Percentiles rank a stretch among this genome's conserved stretches.
phyloP scores from a whole-genome alignment of 2,888 invertebrate genomes.

The Brenthis daphne region DNA sequence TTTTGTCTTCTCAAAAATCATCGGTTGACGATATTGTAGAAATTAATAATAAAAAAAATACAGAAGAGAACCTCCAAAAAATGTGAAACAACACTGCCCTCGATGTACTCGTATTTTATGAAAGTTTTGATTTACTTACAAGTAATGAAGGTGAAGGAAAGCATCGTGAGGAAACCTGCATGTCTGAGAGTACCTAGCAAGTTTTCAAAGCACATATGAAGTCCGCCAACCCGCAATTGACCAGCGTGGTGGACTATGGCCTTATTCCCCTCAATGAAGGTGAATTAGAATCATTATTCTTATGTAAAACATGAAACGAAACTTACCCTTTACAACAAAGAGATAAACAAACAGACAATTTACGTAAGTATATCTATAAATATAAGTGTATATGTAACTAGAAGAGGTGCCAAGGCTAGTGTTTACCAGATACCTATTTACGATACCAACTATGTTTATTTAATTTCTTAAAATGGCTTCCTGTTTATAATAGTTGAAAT shows the following conservation, averaged over 20 bases:
- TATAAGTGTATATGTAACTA: conserved; percentile 34
- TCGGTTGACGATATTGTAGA: too few species aligned
- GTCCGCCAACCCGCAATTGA: too few species aligned
- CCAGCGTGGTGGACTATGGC: too few species aligned
- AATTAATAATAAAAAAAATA: too few species aligned
- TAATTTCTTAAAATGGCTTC: conserved; percentile 49
- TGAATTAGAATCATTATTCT: background rate
- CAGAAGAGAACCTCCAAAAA: too few species aligned
- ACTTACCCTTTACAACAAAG: background rate
- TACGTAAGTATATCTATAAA: conserved; percentile 17
- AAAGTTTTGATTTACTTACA: background rate
- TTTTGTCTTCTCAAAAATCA: too few species aligned
- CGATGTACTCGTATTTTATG: too few species aligned
- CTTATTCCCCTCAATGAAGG: background rate
- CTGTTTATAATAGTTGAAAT: conserved; percentile 45
- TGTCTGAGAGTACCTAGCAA: too few species aligned
- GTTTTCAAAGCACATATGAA: too few species aligned
- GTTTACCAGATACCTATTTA: conserved; percentile 47
- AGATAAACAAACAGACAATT: conserved; percentile 11
- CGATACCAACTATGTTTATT: conserved; percentile 47
- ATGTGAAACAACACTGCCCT: too few species aligned
- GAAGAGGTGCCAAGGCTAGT: conserved; percentile 46
- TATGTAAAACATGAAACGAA: background rate
- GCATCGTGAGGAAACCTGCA: too few species aligned
- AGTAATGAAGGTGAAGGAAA: background rate